Base-by-base conservation (phyloP, 2,888 invertebrate species). In the Tanypteryx hageni region DNA sequence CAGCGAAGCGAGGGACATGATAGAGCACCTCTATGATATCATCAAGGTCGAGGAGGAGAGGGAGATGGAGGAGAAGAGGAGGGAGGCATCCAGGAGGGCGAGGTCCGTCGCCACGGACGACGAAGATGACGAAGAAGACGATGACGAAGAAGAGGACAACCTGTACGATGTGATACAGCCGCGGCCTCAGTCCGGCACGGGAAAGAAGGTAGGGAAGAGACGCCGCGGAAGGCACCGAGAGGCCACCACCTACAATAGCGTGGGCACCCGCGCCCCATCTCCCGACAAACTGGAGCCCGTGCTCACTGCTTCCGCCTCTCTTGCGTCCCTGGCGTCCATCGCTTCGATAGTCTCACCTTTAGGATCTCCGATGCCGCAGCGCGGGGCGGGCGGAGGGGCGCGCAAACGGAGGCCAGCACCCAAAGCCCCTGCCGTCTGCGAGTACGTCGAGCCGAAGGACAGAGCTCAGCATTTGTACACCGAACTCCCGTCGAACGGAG, bases 1-100 rank as follows among this genome's bases (percentile, higher is more conserved):
- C 93, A 96, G 96, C 92, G 97, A 97, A 94, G 97, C 97, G 3
- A 95, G 97, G 76, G 97, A 97, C 94, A 97, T 97, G 95, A 97
- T 98, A 93, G 97, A 97, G 94, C 97, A 97, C 94, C 95, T 97
- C 10, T 97, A 97, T 94, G 97, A 97, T 94, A 96, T 97, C 92
- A 97, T 97, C 89, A 97, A 97, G 94, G 96, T 97, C 5, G 97
- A 97, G 94, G 97, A 97, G 94, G 95, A 16, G 95, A 95, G 93
- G 95, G 95, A 93, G 94, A 94, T 82, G 93, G 94, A 93, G 92
- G 89, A 89, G 89, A 89, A 89, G 68, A 89, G 64, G 68, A n/a
- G 44, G 44, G 64, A 89, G 64, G 92, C 92, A 18, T 57, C 93
- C 22, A 83, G 93, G 13, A 92, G 93, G 1, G 93, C 89, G 81